Conservation (phyloP, 2,113 vertebrate species). For the Nibea albiflora region DNA sequence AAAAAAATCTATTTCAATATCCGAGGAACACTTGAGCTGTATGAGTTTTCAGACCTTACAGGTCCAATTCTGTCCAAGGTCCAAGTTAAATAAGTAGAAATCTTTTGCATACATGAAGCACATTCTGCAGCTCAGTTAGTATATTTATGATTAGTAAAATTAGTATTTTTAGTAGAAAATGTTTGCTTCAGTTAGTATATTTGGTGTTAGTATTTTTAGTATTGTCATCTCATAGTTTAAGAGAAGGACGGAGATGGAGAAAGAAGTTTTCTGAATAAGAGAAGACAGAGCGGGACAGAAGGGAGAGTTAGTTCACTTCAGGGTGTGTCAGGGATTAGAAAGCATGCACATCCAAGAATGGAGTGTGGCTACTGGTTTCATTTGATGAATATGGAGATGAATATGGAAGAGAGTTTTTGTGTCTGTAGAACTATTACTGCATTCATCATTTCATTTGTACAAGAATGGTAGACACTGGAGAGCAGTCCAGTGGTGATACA, state of each 20-base stretch:
- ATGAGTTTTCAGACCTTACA: constrained; percentile 28
- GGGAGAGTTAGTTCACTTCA: constrained; percentile 13
- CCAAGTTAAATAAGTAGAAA: neutral
- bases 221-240: neutral
- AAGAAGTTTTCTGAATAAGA: neutral
- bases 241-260: neutral
- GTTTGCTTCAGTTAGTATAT: constrained; percentile 26
- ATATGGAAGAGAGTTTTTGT: neutral
- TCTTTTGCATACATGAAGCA: neutral
- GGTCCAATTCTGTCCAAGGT: neutral
- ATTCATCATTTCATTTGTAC: neutral
- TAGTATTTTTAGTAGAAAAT: constrained; percentile 9
- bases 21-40: neutral
- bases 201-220: constrained; percentile 50
- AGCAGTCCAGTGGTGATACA: neutral
- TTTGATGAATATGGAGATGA: neutral
- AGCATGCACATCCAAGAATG: constrained; percentile 27
- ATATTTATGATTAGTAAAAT: constrained; percentile 39
- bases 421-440: neutral
- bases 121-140: constrained; percentile 30
- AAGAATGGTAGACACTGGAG: neutral
- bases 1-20: neutral
- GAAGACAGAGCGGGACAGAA: neutral
- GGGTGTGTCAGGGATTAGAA: neutral
- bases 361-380: neutral